Evolutionary conservation across 2,888 invertebrate species (phyloP), one percentile per base, ranked within the genome.

Genomic region (Drymonia ruficornis): DNA sequence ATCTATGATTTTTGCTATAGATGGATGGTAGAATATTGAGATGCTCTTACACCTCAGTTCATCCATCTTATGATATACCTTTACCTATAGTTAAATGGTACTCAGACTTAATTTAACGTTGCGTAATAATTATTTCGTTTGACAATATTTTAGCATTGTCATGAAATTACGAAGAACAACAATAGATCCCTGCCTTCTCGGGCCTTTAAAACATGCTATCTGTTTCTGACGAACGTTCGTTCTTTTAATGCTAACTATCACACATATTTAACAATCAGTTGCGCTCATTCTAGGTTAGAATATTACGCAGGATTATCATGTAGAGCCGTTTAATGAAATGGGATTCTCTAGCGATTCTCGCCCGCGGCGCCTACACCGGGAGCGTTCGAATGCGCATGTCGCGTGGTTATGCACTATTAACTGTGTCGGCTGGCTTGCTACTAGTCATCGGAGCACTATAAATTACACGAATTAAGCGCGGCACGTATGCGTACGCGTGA

Each of bases 341-440:
- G 63, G 53, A 55, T 63, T 65, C 64, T 67, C 70, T 67, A 65
- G 69, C 50, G 52, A 52, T 50, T 50, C 72, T 69, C 64, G 72
- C 71, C 73, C 61, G 70, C 62, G 67, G 76, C 71, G 71, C 59
- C 55, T 56, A 57, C 59, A 52, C 61, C 52, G 58, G 61, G 68
- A 73, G 67, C 62, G 72, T 78, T 65, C 70, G 79, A 80, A 84
- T 81, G 84, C 78, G 76, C 76, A 75, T 83, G 90, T 91, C 91
- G 91, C 91, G 91, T 92, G 91, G 91, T 87, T 85, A 82, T 74
- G 72, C 72, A 83, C 91, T 89, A 91, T 91, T 90, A 92, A 86
- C 78, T 70, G 77, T 70, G 81, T 78, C 78, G 80, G 77, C 70
- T 74, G 72, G 70, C 76, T 77, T 70, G 88, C 89, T 90, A 89